Evolutionary conservation across 2,888 invertebrate genomes (phyloP), one percentile per base, ranked within the genome.

Genomic region (Melitaea athalia): DNA sequence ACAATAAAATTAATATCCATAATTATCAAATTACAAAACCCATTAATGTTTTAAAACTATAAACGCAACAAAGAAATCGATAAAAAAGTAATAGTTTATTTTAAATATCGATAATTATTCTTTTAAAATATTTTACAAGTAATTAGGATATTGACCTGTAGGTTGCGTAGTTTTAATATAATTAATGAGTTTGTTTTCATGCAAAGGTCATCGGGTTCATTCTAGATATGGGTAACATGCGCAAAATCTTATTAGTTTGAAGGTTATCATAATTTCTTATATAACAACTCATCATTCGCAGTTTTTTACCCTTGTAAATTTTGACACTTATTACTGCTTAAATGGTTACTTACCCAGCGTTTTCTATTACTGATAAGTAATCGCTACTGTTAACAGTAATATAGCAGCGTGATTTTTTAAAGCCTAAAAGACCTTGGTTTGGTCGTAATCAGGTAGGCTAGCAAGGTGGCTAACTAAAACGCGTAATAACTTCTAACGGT

Each of bases 101-200:
- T 49, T n/a, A n/a, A n/a, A 49, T 49, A 49, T n/a, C n/a, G n/a
- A n/a, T 49, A 49, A 49, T 49, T n/a, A 49, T n/a, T n/a, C 5
- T 49, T 14, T 49, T 49, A 49, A 49, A n/a, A 49, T n/a, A n/a
- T 45, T 45, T 12, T 49, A 49, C 47, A 49, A n/a, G 47, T 49
- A 49, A 49, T 49, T 49, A 49, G 47, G 47, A n/a, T 49, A 49
- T 49, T 49, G 47, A 49, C 47, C 47, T 14, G n/a, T n/a, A n/a
- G 47, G 47, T 49, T 49, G n/a, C 38, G 38, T 49, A n/a, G 6
- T 49, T 45, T 45, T 45, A 2, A 45, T 10, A 11, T 11, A 5
- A 49, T n/a, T 49, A 49, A 49, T 49, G 14, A 49, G n/a, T n/a
- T 5, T 49, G 47, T 49, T 49, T 47, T 49, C 3, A 49, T n/a